Evolutionary conservation across 2,888 invertebrate species (phyloP), one percentile per base, ranked within the genome.

Genomic region (Epirrita christyi): DNA sequence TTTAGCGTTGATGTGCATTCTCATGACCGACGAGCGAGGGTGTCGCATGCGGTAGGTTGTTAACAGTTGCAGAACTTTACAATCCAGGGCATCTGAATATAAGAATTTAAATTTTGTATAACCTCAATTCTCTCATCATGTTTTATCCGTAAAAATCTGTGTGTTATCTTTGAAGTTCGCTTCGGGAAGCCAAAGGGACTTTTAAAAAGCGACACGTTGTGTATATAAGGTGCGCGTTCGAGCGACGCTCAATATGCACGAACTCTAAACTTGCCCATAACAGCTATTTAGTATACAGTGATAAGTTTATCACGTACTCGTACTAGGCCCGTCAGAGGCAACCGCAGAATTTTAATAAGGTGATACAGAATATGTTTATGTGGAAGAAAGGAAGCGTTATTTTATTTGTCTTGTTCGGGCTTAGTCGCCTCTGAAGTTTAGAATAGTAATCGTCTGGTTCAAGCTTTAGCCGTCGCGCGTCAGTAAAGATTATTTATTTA

Each of bases 261-360:
- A 75, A 76, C 75, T 78, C 76, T 72, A 69, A 80, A 78, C 76
- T 75, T 72, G 63, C 63, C 63, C 65, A 67, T 67, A 67, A 75
- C 75, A 72, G 75, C 81, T 86, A 84, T 86, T 85, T 84, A 80
- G 78, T 79, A 83, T 84, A 82, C 83, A 76, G 76, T 66, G 77
- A 74, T 89, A 91, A 90, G 89, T 88, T 85, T 82, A 86, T 79
- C 91, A 92, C 91, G 91, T 91, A 57, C 45, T 63, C 70, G 67
- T 72, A 84, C 84, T 78, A 88, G 87, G 84, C 85, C 71, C 77
- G 77, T 75, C 58, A 66, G 71, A 64, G 72, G 75, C 70, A 74
- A 73, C 80, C 66, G 61, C 69, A 63, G 91, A 92, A 92, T 92
- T 84, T 91, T 88, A 91, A 91, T 84, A 78, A 82, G 83, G 81